These are phyloP conservation scores for Pimpla rufipes DNA, from an alignment of 2,888 invertebrate species.

Conservation along the genomic window DNA sequence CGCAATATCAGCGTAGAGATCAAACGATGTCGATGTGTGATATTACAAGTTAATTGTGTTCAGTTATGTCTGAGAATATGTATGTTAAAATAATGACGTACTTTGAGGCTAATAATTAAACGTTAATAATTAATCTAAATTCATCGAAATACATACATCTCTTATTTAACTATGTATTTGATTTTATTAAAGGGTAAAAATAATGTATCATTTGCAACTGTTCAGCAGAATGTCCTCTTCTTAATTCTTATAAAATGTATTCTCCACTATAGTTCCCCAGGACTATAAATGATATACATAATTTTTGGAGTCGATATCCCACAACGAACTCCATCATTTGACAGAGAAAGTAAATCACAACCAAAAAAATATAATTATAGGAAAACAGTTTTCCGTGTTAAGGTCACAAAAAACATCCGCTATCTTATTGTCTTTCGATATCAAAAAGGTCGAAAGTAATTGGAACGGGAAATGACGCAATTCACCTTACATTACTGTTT, in stretches of 20 bases:
- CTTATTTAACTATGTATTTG: too few species aligned
- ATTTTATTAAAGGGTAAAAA: too few species aligned
- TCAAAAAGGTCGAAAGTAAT: too few species aligned
- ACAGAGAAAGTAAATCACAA: too few species aligned
- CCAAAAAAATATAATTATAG: too few species aligned
- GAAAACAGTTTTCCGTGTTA: too few species aligned
- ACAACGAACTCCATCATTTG: too few species aligned
- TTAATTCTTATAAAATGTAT: neutral
- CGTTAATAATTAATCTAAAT: neutral
- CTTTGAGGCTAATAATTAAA: neutral
- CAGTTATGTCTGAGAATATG: conserved; percentile 1
- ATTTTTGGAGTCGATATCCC: neutral
- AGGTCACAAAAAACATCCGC: too few species aligned
- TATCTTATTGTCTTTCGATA: too few species aligned
- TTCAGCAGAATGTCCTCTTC: neutral
- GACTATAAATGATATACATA: neutral
- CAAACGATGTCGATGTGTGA: conserved; percentile 61
- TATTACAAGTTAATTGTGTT: conserved; percentile 54
- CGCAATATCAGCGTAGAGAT: conserved; percentile 61
- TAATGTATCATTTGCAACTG: neutral
- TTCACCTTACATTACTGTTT: too few species aligned
- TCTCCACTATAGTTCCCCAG: neutral
- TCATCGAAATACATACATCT: too few species aligned
- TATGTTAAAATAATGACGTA: conserved; percentile 30
- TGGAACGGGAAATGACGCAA: too few species aligned